phyloP scores from a whole-genome alignment of 2,113 vertebrate species.

The Macquaria australasica region DNA sequence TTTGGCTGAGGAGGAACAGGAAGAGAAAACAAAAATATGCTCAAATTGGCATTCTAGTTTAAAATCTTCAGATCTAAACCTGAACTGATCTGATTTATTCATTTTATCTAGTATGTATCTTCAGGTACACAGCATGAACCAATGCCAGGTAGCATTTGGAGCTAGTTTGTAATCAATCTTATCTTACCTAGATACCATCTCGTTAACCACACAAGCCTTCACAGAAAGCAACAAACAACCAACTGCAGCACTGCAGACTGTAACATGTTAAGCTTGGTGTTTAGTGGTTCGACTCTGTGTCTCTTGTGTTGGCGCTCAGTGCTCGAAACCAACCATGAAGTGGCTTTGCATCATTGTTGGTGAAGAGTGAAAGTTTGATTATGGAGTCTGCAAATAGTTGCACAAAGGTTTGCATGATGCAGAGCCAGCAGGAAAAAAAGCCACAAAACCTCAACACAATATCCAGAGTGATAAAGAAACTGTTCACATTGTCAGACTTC shows the following conservation, averaged over 20 bases:
- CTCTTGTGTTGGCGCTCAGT: background rate
- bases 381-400: slow-evolving; percentile 1
- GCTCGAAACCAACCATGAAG: slow-evolving; percentile 11
- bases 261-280: too few relatives aligned
- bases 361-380: slow-evolving; percentile 44
- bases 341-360: background rate
- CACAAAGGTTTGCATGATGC: slow-evolving; percentile 5
- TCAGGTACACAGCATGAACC: background rate
- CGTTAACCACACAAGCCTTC: slow-evolving; percentile 15
- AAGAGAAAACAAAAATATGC: background rate
- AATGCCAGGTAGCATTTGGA: background rate
- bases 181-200: background rate
- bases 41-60: background rate
- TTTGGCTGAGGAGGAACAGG: background rate
- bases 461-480: background rate
- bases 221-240: background rate
- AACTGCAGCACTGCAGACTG: background rate
- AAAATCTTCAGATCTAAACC: background rate
- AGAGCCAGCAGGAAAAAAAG: slow-evolving; percentile 2
- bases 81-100: background rate
- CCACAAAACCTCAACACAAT: slow-evolving; percentile 33
- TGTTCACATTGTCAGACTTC: background rate
- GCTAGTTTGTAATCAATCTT: background rate
- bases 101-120: background rate
- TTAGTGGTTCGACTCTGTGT: background rate